Evolutionary conservation across 1,140 invertebrate species (phyloP), one percentile per base, ranked within the genome.

Genomic region (Papilio dardanus): DNA sequence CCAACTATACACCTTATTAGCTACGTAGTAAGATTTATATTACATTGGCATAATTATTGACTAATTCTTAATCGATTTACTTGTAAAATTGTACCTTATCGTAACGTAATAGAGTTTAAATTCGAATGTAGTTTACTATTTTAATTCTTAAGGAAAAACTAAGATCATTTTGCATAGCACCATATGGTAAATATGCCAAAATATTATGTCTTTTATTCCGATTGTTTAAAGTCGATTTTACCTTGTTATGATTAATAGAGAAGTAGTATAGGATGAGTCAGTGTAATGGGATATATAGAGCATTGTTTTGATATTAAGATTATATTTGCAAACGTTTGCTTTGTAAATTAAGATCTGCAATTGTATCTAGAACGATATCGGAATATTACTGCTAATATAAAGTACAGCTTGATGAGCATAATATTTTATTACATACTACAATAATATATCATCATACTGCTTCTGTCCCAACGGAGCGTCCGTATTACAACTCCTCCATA

Each of bases 251-350:
- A 50, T 76, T 21, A n/a, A 3, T 74, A 58, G 78, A 80, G 73
- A 76, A 71, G 79, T 80, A 80, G 82, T 76, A 82, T 83, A 81
- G 77, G 78, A 77, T 89, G 86, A 89, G 81, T 87, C 86, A 89
- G 83, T 84, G 81, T 83, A 86, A 86, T 86, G 79, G 77, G 80
- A 81, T 78, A 78, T 79, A 78, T 86, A 84, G 79, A 77, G 81
- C 82, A 88, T 86, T 86, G 81, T 81, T 83, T 83, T 77, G 80
- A 81, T 84, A 83, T 82, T 81, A 79, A 81, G 79, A 81, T 83
- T 84, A 83, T 77, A 74, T 28, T 71, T 40, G 31, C 33, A 62
- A 62, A 73, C 54, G 74, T 50, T 76, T 77, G 77, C 80, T 80
- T 82, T 82, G 81, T 80, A 80, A 79, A 82, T 82, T 82, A 82